Evolutionary conservation across 2,888 invertebrate genomes (phyloP).

Genomic region (Psococerastis gibbosa): DNA sequence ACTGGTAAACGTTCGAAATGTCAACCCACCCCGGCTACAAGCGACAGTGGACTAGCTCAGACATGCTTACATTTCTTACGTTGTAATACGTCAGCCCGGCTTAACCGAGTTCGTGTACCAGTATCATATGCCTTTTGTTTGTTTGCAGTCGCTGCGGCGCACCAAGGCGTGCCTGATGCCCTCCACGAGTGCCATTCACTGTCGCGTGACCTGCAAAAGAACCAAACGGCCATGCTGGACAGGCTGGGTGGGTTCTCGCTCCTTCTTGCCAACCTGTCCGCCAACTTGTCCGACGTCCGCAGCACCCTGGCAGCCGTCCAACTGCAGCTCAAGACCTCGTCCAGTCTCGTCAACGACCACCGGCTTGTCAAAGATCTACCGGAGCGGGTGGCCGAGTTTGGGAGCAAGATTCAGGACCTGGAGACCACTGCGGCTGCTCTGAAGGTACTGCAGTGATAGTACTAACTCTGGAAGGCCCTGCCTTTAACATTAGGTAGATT

Average conservation of each 20-base stretch:
- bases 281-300: conserved; percentile 29
- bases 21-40: too few species aligned
- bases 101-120: too few species aligned
- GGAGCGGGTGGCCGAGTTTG: conserved; percentile 36
- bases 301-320: conserved; percentile 34
- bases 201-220: conserved; percentile 43
- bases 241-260: conserved; percentile 37
- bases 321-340: conserved; percentile 36
- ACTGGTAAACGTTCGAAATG: too few species aligned
- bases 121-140: conserved; percentile 14
- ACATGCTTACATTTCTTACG: conserved; percentile 5
- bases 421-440: conserved; percentile 22
- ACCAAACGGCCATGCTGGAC: conserved; percentile 39
- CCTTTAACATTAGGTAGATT: too few species aligned
- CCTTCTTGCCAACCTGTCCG: conserved; percentile 33
- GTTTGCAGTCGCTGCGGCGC: conserved; percentile 39
- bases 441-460: conserved; percentile 17
- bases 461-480: not conserved
- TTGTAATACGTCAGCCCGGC: too few species aligned
- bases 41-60: not conserved
- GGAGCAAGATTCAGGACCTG: conserved; percentile 35
- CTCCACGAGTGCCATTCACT: conserved; percentile 52
- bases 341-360: conserved; percentile 38
- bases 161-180: conserved; percentile 46
- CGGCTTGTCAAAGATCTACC: conserved; percentile 33